Base-by-base conservation (phyloP, 2,113 vertebrate species). In the Pterocles burchelli region DNA sequence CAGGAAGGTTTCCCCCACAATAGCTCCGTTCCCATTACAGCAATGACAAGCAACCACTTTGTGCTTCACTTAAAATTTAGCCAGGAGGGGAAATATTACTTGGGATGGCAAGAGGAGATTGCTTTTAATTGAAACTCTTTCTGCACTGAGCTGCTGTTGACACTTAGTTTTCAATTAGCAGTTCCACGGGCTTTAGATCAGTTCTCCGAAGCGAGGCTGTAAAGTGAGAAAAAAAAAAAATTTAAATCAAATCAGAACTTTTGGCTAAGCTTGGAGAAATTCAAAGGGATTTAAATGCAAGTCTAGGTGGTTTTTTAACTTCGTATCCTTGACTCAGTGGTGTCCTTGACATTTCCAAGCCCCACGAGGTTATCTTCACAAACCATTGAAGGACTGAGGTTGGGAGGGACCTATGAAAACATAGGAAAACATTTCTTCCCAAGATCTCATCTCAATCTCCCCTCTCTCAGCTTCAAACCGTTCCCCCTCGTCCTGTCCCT, bases 51-150 rank as follows among this genome's bases (percentile, higher is more conserved):
- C 90, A 93, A 57, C 71, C 71, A 78, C 94, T 95, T 95, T 93
- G 88, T 93, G 79, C 72, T 94, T 94, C 90, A 41, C 88, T 96
- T 95, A 78, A 96, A 82, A 95, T 96, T 94, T 94, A 85, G 95
- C 95, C 66, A 67, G 88, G 90, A 94, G 93, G 83, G 87, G 92
- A 97, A 95, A 96, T 70, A 84, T 76, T 93, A 62, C 83, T 94
- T 88, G 0, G 11, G 68, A 68, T 86, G 57, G 85, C 68, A 94
- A 85, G 74, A 85, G 80, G 68, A 96, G 85, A 95, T 87, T 90
- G 93, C 82, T 93, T 90, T 87, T 89, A 94, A 93, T 94, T 92
- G 91, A 71, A 93, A 82, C 77, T 87, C 80, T 61, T 92, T 77
- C 90, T 86, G 71, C 1, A 0, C 63, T 77, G 90, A 97, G 88